Base-by-base conservation (phyloP, 2,888 invertebrate genomes). In the Chrysotoxum bicinctum region DNA sequence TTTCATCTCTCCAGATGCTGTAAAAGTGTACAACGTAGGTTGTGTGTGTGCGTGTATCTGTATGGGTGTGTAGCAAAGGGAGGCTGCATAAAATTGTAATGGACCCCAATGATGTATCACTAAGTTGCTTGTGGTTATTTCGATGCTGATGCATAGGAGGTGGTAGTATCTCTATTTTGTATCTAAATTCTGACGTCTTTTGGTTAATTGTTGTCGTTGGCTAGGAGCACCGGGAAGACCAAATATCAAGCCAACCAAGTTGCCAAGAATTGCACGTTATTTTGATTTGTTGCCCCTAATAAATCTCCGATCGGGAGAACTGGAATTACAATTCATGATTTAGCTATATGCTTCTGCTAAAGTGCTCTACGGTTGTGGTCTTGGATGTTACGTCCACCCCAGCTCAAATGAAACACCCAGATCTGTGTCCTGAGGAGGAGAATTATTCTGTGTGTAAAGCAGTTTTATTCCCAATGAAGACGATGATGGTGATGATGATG, bases 271-370 rank as follows among this genome's bases (percentile, higher is more conserved):
- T 54, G 54, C 64, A 66, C 52, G 73, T 62, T 70, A 66, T 52
- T 75, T 73, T 76, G 76, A 85, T 85, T 81, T 85, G 80, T 81
- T 76, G 68, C 43, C n/a, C 45, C 66, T 54, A 84, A 84, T 84
- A 84, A 84, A 80, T 84, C 68, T 32, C n/a, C 21, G 58, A 74
- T 79, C 76, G 58, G 76, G 26, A 26, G 43, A 16, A 56, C 54
- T 56, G 70, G 58, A 70, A 69, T 30, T 68, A 68, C 68, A 68
- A 60, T 56, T 68, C 68, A 68, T 54, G 64, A 66, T 73, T 48
- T 26, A 35, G 21, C 12, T 35, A 16, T 50, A 35, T 48, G 48
- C 21, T 35, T 21, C 2, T 21, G 10, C 30, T 10, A 12, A 1
- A n/a, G 8, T 7, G 35, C 7, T 16, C 32, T 37, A 16, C 45